These are phyloP conservation scores for Lates calcarifer DNA, from an alignment of 2,113 vertebrate species.

Conservation along the genomic window DNA sequence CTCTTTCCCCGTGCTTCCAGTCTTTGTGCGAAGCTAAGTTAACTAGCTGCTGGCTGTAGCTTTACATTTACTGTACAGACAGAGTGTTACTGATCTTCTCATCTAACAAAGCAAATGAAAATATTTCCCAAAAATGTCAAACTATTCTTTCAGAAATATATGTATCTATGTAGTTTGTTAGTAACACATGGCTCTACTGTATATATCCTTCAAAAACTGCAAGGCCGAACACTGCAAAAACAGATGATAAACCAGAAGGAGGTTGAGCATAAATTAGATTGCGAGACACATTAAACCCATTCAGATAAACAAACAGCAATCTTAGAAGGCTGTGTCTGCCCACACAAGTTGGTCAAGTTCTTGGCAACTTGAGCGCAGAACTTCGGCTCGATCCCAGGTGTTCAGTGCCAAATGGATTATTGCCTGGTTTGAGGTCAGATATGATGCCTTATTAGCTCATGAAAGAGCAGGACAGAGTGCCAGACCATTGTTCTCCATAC, in stretches of 20 bases:
- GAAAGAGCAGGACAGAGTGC: constrained; percentile 80
- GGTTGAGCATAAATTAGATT: constrained; percentile 5
- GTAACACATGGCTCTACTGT: neutral
- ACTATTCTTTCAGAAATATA: neutral
- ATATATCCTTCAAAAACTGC: neutral
- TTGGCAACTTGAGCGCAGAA: constrained; percentile 52
- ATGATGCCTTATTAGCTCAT: constrained; percentile 81
- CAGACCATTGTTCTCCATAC: constrained; percentile 85
- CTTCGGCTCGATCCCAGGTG: constrained; percentile 63
- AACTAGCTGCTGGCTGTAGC: neutral
- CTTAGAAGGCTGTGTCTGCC: constrained; percentile 3
- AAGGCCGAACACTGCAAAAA: neutral
- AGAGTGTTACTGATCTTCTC: neutral
- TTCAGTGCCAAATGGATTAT: constrained; percentile 63
- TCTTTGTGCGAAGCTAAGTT: neutral
- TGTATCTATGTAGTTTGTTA: neutral
- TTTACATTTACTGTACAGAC: neutral
- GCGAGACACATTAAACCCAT: constrained; percentile 4
- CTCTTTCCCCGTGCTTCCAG: neutral
- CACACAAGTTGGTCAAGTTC: constrained; percentile 57
- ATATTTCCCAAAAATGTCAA: neutral
- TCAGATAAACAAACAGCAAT: constrained; percentile 35
- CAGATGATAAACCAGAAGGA: neutral
- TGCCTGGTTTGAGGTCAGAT: constrained; percentile 79
- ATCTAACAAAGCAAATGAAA: neutral